These are phyloP conservation scores for Nycticryphes semicollaris DNA, from an alignment of 2,113 vertebrate genomes.

Conservation along the genomic window DNA sequence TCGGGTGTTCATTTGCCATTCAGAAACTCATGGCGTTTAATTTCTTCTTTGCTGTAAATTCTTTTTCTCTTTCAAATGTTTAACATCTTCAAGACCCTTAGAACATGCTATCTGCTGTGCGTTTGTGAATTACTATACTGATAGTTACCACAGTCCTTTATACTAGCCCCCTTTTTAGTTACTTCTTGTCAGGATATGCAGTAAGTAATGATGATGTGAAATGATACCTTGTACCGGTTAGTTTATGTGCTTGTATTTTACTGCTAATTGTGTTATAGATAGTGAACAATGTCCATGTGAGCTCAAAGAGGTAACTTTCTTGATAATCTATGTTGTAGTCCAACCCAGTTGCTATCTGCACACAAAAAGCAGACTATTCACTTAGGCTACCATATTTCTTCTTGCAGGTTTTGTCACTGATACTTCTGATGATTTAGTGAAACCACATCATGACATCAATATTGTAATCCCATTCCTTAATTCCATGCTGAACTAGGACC, in stretches of 20 bases:
- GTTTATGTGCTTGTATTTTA: not conserved
- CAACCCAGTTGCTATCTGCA: not conserved
- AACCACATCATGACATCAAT: not conserved
- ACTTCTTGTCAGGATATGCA: not conserved
- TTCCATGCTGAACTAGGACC: not conserved
- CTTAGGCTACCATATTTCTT: not conserved
- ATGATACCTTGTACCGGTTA: not conserved
- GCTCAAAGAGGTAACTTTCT: not conserved
- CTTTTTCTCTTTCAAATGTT: not conserved
- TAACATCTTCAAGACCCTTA: not conserved
- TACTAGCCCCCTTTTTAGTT: not conserved
- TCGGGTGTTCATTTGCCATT: not conserved
- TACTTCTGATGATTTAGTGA: not conserved
- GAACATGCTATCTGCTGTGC: not conserved
- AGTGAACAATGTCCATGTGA: not conserved
- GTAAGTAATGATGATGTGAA: not conserved
- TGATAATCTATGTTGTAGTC: not conserved
- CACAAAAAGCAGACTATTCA: not conserved
- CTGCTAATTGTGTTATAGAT: not conserved
- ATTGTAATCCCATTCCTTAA: not conserved
- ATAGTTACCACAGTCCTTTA: not conserved
- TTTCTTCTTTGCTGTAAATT: not conserved
- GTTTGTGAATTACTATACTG: not conserved
- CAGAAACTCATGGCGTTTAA: not conserved
- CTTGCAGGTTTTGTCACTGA: not conserved